Base-by-base conservation (phyloP, 2,113 vertebrate genomes). In the Mirza zaza region DNA sequence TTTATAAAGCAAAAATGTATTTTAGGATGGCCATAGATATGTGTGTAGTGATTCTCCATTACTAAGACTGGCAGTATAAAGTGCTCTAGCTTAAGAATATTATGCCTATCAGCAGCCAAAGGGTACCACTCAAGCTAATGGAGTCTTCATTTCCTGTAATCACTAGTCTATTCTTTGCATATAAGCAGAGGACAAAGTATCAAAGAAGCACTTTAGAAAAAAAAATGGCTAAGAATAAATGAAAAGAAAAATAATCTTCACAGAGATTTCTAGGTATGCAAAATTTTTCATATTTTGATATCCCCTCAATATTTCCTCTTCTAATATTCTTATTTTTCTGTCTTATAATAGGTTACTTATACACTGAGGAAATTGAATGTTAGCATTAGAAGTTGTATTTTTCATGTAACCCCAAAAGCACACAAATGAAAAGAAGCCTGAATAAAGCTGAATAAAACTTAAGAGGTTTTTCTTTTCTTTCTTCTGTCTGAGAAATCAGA, bases 81-180 rank as follows among this genome's bases (percentile, higher is more conserved):
- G 96, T 82, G 86, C 61, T 85, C 68, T 81, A 87, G 82, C 94
- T 97, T 95, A 91, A 97, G 92, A 90, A 93, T 84, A 95, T 96
- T 96, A 94, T 86, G 86, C 29, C 90, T 76, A 63, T 92, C 90
- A 96, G 84, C 90, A 96, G 80, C 84, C 94, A 97, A 96, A 98
- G 97, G 90, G 84, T 55, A 94, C 94, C 84, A 97, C 96, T 97
- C 90, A 97, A 95, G 67, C 92, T 97, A 97, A 97, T 95, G 90
- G 96, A 97, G 75, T 91, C 77, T 97, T 97, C 93, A 94, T 95
- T 96, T 97, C 67, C 93, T 94, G 34, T 96, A 97, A 97, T 97
- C 88, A 89, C 85, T 92, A 13, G 81, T 91, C 59, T 93, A 89
- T 68, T 70, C 87, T 97, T 96, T 97, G 48, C 80, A 82, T 90